phyloP scores from a whole-genome alignment of 2,113 vertebrate species.

The Pantherophis guttatus region DNA sequence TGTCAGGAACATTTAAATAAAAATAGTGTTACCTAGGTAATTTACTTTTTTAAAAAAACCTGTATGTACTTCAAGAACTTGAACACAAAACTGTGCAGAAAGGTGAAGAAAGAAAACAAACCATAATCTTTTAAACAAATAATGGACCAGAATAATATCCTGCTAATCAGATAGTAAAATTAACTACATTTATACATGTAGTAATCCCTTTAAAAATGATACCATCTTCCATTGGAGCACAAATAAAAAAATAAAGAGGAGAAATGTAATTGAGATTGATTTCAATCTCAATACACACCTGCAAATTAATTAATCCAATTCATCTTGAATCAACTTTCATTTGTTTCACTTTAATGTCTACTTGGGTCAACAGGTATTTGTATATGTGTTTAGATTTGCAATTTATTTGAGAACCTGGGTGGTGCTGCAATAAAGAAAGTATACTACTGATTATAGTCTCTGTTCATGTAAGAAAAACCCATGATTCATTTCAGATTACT shows the following conservation, averaged over 20 bases:
- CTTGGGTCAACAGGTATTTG: background rate
- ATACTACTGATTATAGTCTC: background rate
- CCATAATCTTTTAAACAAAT: background rate
- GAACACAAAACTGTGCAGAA: background rate
- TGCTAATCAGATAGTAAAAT: background rate
- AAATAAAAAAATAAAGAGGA: background rate
- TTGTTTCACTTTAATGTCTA: background rate
- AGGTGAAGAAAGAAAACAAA: background rate
- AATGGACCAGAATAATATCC: background rate
- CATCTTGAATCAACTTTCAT: background rate
- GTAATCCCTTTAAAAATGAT: background rate
- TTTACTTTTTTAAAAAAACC: background rate
- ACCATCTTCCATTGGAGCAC: background rate
- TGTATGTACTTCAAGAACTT: background rate
- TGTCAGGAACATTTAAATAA: background rate
- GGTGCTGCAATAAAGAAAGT: background rate
- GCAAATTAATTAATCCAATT: background rate
- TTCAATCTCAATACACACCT: background rate
- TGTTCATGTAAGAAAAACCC: slow-evolving; percentile 1
- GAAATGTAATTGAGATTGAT: background rate
- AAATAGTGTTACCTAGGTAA: background rate
- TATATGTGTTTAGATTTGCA: background rate
- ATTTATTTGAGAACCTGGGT: background rate
- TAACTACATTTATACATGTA: background rate
- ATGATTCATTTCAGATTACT: slow-evolving; percentile 10